A percentile compares a stretch with the other conserved stretches of the same genome.
Conservation (phyloP, 2,888 invertebrate species). For the Alentia gelatinosa region DNA sequence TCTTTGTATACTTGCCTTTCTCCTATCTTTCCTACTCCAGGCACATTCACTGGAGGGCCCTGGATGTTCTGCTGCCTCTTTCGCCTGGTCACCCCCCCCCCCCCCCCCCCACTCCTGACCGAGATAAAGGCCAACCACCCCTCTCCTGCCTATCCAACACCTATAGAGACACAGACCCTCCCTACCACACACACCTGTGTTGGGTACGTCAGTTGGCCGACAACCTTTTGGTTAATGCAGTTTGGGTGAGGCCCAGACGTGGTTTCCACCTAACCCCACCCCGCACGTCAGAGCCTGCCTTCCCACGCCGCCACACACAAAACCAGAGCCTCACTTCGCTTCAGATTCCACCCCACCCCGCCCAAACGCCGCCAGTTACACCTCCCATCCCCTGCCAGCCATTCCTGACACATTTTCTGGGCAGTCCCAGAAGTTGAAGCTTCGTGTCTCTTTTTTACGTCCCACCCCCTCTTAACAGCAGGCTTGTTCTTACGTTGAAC, state of each 20-base stretch:
- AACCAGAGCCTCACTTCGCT: neutral
- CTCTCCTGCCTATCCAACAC: neutral
- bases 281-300: neutral
- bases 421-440: too few species aligned
- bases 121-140: neutral
- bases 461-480: too few species aligned
- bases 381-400: too few species aligned
- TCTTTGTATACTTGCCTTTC: too few species aligned
- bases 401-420: too few species aligned
- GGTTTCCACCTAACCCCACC: too few species aligned
- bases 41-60: neutral
- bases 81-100: neutral
- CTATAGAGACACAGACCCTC: neutral
- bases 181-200: neutral
- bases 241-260: neutral
- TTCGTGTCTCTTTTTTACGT: too few species aligned
- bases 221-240: neutral
- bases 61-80: neutral
- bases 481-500: too few species aligned
- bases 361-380: too few species aligned
- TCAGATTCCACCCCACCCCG: too few species aligned
- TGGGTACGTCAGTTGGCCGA: neutral
- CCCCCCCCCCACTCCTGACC: too few species aligned
- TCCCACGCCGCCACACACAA: neutral
- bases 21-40: neutral